A percentile compares a stretch with the other conserved stretches of the same genome.
Evolutionary conservation across 2,888 invertebrate genomes (phyloP).

Genomic region (Ormyrus rosae): DNA sequence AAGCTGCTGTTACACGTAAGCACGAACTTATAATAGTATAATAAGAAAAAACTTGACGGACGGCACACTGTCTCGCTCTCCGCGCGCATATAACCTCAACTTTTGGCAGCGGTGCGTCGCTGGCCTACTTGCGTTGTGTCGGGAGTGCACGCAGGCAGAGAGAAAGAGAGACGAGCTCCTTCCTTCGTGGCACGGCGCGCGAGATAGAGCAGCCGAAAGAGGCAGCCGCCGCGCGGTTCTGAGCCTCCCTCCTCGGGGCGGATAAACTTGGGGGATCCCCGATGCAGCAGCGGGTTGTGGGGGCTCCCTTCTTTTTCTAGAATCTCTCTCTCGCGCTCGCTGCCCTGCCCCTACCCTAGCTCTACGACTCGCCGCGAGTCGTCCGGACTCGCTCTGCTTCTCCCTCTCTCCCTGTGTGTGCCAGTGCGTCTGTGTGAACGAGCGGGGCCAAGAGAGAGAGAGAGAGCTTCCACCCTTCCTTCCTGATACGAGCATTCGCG

Average conservation of each 20-base stretch:
- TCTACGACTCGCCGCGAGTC: neutral
- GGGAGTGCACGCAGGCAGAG: neutral
- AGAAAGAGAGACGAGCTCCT: constrained; percentile 4
- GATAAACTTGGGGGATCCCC: constrained; percentile 59
- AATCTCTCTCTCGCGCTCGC: constrained; percentile 33
- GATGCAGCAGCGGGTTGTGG: constrained; percentile 49
- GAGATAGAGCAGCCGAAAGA: too few species aligned
- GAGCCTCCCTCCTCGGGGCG: constrained; percentile 58
- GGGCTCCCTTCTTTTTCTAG: constrained; percentile 58
- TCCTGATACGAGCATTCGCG: neutral
- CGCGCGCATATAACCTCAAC: too few species aligned
- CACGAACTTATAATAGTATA: too few species aligned
- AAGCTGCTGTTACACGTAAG: too few species aligned
- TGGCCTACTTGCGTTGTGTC: too few species aligned
- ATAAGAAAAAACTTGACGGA: too few species aligned
- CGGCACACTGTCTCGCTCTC: too few species aligned
- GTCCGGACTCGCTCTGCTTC: neutral
- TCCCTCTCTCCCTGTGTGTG: neutral
- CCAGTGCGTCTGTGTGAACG: neutral
- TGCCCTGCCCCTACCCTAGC: constrained; percentile 1
- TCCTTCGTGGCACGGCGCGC: constrained; percentile 9
- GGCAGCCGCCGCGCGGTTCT: too few species aligned
- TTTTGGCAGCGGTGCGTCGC: too few species aligned
- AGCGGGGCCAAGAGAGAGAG: neutral
- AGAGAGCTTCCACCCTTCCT: constrained; percentile 2